Evolutionary conservation across 1,140 invertebrate genomes (phyloP), one percentile per base, ranked within the genome.

Genomic region (Bombus confusus): DNA sequence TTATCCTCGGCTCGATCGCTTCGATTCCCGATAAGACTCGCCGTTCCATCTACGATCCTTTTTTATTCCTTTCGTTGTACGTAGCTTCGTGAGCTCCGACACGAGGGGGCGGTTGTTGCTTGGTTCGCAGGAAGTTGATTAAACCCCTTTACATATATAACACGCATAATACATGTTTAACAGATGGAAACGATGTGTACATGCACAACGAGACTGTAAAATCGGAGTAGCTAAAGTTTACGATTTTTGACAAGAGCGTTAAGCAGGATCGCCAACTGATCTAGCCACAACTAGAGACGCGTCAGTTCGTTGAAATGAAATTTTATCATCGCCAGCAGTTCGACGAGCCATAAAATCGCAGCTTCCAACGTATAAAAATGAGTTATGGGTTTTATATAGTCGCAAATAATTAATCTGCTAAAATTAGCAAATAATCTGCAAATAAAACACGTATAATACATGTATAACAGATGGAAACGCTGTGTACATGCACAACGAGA

Each of bases 1-100:
- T 92, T 92, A 92, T 91, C 90, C 88, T 91, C 88, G 88, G 84
- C 85, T 91, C 87, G 91, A 91, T 91, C 86, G 90, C 85, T 87
- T 90, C 89, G 88, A 90, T 90, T 90, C 88, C 81, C 88, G 89
- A 90, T 90, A 90, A 90, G 89, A 90, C 83, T 83, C 75, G 85
- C 71, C 59, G 47, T 81, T 34, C 57, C 68, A 81, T 28, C 69
- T 71, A 71, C 57, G 71, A 22, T 59, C 62, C 52, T 75, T n/a
- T 62, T 87, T 90, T 72, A 80, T 77, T 76, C 80, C n/a, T 68
- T 68, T 64, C 62, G 69, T 74, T 47, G 74, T 77, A 9, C 59
- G 64, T 22, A 22, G 12, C 31, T 12, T 28, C 47, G 47, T 6
- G 47, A 52, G 18, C 18, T 52, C 18, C 73, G 47, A 25, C 31